A percentile compares a stretch with the other conserved stretches of the same genome.
phyloP scores from a whole-genome alignment of 1,140 invertebrate genomes.

The Bombus ignitus region DNA sequence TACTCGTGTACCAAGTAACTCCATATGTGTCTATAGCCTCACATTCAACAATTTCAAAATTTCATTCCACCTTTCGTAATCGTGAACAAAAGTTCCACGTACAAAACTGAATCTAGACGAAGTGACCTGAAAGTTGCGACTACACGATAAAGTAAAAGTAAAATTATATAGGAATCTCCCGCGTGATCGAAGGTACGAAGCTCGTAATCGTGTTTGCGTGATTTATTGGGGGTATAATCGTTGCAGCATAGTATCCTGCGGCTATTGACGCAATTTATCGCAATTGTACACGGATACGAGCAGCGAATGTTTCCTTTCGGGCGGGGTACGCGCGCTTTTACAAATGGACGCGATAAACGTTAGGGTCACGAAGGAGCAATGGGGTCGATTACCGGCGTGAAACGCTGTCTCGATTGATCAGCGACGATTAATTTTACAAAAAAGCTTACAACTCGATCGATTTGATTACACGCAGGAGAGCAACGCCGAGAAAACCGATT shows the following conservation, averaged over 20 bases:
- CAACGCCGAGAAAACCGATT: background rate
- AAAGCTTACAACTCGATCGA: background rate
- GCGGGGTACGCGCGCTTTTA: background rate
- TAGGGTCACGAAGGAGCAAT: background rate
- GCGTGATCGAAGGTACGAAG: background rate
- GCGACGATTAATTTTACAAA: constrained; percentile 9
- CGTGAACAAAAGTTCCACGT: background rate
- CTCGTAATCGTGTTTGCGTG: too few relatives aligned
- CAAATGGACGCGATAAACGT: constrained; percentile 10
- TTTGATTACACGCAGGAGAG: background rate
- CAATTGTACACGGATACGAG: background rate
- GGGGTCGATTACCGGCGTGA: too few relatives aligned
- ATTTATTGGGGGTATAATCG: background rate
- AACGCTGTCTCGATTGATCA: background rate
- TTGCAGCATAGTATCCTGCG: background rate
- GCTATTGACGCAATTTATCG: background rate
- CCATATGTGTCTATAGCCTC: too few relatives aligned
- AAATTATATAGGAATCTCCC: background rate
- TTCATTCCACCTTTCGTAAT: too few relatives aligned
- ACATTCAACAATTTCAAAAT: too few relatives aligned
- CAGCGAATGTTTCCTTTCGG: background rate
- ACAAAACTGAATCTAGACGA: too few relatives aligned
- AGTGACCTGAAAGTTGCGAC: background rate
- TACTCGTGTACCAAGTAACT: too few relatives aligned
- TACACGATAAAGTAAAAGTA: background rate